Evolutionary conservation across 2,888 invertebrate species (phyloP).

Genomic region (Apamea crenata): DNA sequence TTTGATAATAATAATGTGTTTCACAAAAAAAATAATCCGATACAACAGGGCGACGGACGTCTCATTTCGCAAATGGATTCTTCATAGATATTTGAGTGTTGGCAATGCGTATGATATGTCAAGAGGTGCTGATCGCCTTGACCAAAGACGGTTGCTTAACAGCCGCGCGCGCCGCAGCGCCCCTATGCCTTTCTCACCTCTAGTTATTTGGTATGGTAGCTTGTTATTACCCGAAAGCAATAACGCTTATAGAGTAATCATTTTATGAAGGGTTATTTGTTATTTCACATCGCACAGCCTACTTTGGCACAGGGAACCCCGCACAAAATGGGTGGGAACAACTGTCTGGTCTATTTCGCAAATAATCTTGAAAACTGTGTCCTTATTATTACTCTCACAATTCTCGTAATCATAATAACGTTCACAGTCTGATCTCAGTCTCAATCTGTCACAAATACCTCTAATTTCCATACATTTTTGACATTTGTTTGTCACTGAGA

Average conservation of each 20-base stretch:
- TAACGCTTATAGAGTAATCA: not conserved
- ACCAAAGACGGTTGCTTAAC: slow-evolving; percentile 63
- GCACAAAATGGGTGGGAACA: not conserved
- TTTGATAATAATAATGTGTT: slow-evolving; percentile 35
- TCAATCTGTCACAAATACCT: not conserved
- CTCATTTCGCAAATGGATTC: slow-evolving; percentile 65
- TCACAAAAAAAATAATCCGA: slow-evolving; percentile 22
- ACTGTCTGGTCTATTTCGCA: not conserved
- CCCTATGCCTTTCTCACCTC: slow-evolving; percentile 51
- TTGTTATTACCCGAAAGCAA: not conserved
- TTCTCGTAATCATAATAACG: not conserved
- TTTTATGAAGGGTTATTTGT: not conserved
- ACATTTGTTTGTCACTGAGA: not conserved
- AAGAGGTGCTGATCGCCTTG: slow-evolving; percentile 68
- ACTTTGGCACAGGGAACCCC: too few relatives aligned
- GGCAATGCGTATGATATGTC: slow-evolving; percentile 66
- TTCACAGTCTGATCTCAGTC: not conserved
- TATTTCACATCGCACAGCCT: not conserved
- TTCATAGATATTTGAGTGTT: slow-evolving; percentile 60
- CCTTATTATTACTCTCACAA: too few relatives aligned
- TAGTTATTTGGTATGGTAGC: slow-evolving; percentile 20
- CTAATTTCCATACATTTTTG: not conserved
- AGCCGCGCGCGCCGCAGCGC: slow-evolving; percentile 32
- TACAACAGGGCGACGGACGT: slow-evolving; percentile 39
- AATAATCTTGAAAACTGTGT: not conserved